Evolutionary conservation across 2,797 vertebrate species (phyloP).

Genomic region (Merluccius polli): DNA sequence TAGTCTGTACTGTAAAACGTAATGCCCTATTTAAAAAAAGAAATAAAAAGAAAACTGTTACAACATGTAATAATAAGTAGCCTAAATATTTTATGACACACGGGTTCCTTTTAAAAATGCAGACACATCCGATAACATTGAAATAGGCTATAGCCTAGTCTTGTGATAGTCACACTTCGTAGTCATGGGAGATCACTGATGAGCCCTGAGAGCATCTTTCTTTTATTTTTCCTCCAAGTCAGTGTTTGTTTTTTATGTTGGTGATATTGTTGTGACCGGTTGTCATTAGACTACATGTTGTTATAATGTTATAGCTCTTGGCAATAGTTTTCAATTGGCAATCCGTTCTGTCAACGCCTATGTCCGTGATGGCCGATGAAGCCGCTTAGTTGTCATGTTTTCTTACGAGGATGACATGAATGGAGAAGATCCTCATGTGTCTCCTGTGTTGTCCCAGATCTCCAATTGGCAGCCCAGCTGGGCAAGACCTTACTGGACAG

Average conservation of each 20-base stretch:
- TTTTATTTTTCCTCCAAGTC: not conserved
- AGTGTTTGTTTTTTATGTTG: not conserved
- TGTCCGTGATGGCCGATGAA: too few species aligned
- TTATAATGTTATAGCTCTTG: not conserved
- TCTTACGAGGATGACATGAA: not conserved
- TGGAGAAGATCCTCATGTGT: constrained; percentile 11
- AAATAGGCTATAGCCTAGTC: not conserved
- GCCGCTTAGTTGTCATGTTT: not conserved
- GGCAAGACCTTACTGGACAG: constrained; percentile 91
- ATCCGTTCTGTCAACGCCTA: too few species aligned
- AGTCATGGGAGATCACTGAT: constrained; percentile 29
- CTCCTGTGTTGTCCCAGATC: constrained; percentile 70
- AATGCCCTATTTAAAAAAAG: not conserved
- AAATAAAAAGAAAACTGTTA: not conserved
- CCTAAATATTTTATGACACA: not conserved
- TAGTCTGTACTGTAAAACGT: not conserved
- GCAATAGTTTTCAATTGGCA: not conserved
- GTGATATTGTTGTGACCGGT: not conserved
- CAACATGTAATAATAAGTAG: not conserved
- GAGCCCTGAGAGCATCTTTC: constrained; percentile 9
- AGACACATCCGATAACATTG: not conserved
- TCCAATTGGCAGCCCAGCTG: constrained; percentile 93
- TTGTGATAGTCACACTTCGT: constrained; percentile 26
- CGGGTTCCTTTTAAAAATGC: not conserved
- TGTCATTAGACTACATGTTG: not conserved